These are phyloP conservation scores for Greenwoodochromis staneri DNA, from an alignment of 2,113 vertebrate species.

Conservation along the genomic window DNA sequence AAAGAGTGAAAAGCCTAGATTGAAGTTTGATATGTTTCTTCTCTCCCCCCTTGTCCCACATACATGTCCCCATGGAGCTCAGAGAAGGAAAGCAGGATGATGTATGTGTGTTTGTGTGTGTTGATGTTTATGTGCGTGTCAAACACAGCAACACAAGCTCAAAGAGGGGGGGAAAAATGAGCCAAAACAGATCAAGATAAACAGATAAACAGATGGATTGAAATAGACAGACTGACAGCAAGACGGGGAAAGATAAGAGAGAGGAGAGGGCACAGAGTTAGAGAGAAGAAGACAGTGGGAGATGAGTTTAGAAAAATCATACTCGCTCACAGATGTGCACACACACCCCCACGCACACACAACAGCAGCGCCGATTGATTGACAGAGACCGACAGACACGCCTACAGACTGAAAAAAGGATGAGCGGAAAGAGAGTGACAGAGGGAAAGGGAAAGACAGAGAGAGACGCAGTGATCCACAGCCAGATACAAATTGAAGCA, in stretches of 20 bases:
- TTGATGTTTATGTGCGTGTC: not conserved
- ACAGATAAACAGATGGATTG: slow-evolving; percentile 55
- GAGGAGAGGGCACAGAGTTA: slow-evolving; percentile 12
- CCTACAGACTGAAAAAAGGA: slow-evolving; percentile 46
- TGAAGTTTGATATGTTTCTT: slow-evolving; percentile 65
- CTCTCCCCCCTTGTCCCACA: slow-evolving; percentile 60
- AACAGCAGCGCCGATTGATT: slow-evolving; percentile 17
- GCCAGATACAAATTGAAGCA: slow-evolving; percentile 29
- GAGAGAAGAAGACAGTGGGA: slow-evolving; percentile 20
- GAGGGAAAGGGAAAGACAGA: not conserved
- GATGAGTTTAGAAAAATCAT: not conserved
- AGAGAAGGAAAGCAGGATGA: slow-evolving; percentile 16
- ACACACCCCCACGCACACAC: not conserved
- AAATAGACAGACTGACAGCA: slow-evolving; percentile 52
- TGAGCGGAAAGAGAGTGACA: slow-evolving; percentile 36
- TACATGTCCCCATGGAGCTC: slow-evolving; percentile 54
- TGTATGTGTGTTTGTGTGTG: not conserved
- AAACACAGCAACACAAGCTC: not conserved
- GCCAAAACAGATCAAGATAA: slow-evolving; percentile 46
- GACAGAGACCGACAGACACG: slow-evolving; percentile 47
- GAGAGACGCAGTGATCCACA: slow-evolving; percentile 35
- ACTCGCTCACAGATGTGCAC: not conserved
- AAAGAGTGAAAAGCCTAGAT: slow-evolving; percentile 45
- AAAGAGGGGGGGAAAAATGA: not conserved
- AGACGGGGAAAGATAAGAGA: slow-evolving; percentile 10